These are phyloP conservation scores for Automeris io DNA, from an alignment of 2,888 invertebrate species.

Conservation along the genomic window DNA sequence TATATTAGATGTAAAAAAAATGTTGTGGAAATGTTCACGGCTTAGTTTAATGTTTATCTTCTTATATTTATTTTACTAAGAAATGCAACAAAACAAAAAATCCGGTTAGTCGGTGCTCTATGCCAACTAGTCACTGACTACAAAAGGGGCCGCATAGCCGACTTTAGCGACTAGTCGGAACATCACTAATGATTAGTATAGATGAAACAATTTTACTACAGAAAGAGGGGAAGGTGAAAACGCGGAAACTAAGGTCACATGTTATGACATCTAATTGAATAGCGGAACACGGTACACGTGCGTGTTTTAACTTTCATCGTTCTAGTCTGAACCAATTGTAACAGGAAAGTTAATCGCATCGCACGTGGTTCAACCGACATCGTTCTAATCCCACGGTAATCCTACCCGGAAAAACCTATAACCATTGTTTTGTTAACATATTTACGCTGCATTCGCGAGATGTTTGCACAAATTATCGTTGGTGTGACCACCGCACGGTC, in stretches of 20 bases:
- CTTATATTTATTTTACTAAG: too few species aligned
- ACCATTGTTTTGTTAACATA: constrained; percentile 60
- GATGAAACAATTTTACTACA: constrained; percentile 45
- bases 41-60: too few species aligned
- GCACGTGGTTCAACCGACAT: constrained; percentile 48
- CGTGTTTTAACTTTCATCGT: constrained; percentile 39
- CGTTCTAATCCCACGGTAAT: constrained; percentile 59
- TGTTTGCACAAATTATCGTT: constrained; percentile 58
- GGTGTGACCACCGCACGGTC: constrained; percentile 37
- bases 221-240: constrained; percentile 38
- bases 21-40: too few species aligned
- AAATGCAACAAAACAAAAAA: too few species aligned
- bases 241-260: constrained; percentile 44
- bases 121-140: too few species aligned
- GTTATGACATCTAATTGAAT: constrained; percentile 46
- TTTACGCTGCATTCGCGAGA: constrained; percentile 47
- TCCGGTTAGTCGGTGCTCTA: too few species aligned
- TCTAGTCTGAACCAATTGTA: constrained; percentile 27
- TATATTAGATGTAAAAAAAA: too few species aligned
- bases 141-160: too few species aligned
- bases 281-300: constrained; percentile 37
- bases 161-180: too few species aligned
- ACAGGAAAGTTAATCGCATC: constrained; percentile 41
- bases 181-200: constrained; percentile 1
- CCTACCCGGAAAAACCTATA: constrained; percentile 67